These are phyloP conservation scores for Neoascia interrupta DNA, from an alignment of 2,888 invertebrate species.

Conservation along the genomic window DNA sequence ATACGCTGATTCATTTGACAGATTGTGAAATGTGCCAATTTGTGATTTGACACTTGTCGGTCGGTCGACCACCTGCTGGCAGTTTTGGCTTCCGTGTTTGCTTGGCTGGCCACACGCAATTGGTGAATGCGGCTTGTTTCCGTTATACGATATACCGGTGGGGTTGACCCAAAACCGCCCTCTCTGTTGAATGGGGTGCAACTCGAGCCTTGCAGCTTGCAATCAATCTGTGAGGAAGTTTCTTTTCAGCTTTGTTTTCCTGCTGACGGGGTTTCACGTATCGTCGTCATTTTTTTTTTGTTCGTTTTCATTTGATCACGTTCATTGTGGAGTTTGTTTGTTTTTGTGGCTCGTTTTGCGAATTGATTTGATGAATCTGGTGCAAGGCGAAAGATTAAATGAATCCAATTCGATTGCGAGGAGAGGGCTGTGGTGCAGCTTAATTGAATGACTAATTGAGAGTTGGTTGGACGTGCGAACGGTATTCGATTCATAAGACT, in stretches of 20 bases:
- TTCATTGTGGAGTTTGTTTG: conserved; percentile 5
- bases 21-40: conserved; percentile 7
- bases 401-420: conserved; percentile 3
- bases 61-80: conserved; percentile 56
- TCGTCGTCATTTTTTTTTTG: too few species aligned
- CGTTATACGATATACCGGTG: conserved; percentile 62
- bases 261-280: conserved; percentile 2
- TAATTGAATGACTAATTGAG: conserved; percentile 64
- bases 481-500: too few species aligned
- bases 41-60: conserved; percentile 4
- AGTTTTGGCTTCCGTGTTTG: conserved; percentile 39
- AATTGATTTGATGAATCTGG: conserved; percentile 44
- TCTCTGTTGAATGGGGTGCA: conserved; percentile 1
- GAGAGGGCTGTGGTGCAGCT: neutral
- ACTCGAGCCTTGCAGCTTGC: conserved; percentile 26
- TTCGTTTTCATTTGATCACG: conserved; percentile 10
- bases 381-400: conserved; percentile 56
- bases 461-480: conserved; percentile 3
- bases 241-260: neutral
- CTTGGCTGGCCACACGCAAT: conserved; percentile 5
- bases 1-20: conserved; percentile 35
- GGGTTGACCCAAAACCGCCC: conserved; percentile 51
- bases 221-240: conserved; percentile 16
- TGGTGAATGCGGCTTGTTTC: conserved; percentile 32
- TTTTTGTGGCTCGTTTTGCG: neutral